Conservation (phyloP, 2,888 invertebrate genomes). For the Erebia aethiops region DNA sequence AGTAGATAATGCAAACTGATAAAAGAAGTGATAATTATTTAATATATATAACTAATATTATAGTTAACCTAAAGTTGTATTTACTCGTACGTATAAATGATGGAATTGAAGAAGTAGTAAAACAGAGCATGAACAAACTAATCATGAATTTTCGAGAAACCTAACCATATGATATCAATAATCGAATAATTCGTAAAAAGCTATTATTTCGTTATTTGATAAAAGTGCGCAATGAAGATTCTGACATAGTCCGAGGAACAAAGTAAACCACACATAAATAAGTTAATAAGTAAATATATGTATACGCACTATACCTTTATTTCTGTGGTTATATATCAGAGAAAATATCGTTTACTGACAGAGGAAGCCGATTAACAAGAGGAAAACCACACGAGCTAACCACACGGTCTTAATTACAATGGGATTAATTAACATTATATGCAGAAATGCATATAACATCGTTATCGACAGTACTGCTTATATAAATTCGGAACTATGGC, state of each 20-base stretch:
- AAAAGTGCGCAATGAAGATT: background rate
- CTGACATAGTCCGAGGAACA: background rate
- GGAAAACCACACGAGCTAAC: conserved; percentile 9
- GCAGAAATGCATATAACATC: too few species aligned
- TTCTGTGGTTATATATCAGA: background rate
- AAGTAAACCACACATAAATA: background rate
- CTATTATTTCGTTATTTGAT: too few species aligned
- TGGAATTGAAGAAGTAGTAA: too few species aligned
- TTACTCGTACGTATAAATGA: too few species aligned
- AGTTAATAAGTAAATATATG: too few species aligned
- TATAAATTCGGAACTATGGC: background rate
- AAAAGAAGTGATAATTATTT: too few species aligned
- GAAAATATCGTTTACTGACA: background rate
- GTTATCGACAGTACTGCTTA: background rate
- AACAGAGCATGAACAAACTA: too few species aligned
- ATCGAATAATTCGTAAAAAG: too few species aligned
- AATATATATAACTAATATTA: too few species aligned
- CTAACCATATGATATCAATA: too few species aligned
- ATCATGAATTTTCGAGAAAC: background rate
- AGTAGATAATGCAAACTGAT: too few species aligned
- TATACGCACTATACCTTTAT: background rate
- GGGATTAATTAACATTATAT: background rate
- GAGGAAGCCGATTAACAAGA: conserved; percentile 1
- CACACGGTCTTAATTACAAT: conserved; percentile 7
- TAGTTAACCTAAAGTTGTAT: too few species aligned